Base-by-base conservation (phyloP, 2,888 invertebrate species). In the Alentia gelatinosa region DNA sequence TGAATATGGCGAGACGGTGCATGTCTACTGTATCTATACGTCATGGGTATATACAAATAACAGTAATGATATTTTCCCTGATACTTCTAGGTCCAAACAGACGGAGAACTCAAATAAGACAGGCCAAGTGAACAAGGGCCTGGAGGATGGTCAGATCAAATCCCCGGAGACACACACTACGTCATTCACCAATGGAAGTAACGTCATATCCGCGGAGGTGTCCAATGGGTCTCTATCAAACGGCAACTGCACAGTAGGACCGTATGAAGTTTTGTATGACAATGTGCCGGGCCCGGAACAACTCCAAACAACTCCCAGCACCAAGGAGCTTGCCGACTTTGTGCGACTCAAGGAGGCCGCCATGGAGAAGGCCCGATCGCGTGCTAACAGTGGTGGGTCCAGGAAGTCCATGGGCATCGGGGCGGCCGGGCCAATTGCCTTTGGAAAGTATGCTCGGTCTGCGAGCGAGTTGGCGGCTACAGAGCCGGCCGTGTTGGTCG, bases 341-440 rank as follows among this genome's bases (percentile, higher is more conserved):
- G 83, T 83, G 12, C 39, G 83, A 1, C 7, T 23, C 26, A 37
- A 83, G 40, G 39, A 83, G 26, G 15, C 40, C 30, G 15, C 5
- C 3, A 40, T 83, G 83, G 23, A 5, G 4, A 12, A 40, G 39
- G n/a, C n/a, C 37, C 35, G 83, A 1, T 1, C 26, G 35, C 1
- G 83, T 4, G 39, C 37, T 23, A 5, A 30, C 33, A 83, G 83
- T 40, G 37, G 35, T 0, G 40, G 83, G n/a, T 83, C 83, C 19
- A 30, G 23, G 35, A 83, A 39, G 30, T 83, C 83, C 7, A 15
- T 83, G n/a, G 83, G 83, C 37, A 83, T 83, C 39, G 83, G 83
- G 15, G 83, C 35, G 26, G 83, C 40, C 7, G 83, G 83, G 39
- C 83, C 83, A 37, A 23, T 83, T 7, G 7, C 26, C 26, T 83